These are phyloP conservation scores for Bubo bubo DNA, from an alignment of 2,113 vertebrate genomes.

Conservation along the genomic window DNA sequence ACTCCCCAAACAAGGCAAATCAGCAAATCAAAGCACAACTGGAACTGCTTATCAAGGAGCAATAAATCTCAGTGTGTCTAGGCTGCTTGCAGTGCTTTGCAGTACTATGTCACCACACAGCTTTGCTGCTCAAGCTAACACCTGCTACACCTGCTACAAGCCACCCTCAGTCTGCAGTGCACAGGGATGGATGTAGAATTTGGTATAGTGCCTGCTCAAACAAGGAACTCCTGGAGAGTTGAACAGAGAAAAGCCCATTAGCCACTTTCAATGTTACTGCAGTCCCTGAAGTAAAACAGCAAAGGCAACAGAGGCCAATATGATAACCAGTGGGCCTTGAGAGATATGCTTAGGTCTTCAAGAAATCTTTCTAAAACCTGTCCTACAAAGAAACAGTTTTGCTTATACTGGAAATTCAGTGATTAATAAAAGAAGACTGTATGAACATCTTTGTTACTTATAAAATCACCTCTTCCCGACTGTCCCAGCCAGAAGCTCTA, in stretches of 20 bases:
- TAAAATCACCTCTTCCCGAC: background rate
- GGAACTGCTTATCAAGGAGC: background rate
- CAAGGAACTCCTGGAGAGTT: background rate
- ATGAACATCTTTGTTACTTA: background rate
- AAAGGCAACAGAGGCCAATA: background rate
- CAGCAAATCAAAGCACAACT: background rate
- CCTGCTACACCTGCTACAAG: background rate
- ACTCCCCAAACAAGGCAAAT: background rate
- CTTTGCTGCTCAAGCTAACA: background rate
- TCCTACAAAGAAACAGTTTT: background rate
- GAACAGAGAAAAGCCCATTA: background rate
- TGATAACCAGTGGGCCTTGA: background rate
- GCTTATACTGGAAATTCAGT: background rate
- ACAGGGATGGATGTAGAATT: background rate
- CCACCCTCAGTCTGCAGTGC: background rate
- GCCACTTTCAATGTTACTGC: background rate
- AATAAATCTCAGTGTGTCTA: background rate
- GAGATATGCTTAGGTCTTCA: background rate
- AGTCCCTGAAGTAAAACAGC: background rate
- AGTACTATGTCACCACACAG: background rate
- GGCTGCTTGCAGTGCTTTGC: background rate
- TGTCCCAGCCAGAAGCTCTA: background rate
- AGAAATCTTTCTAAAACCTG: background rate
- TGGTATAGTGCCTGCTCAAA: background rate
- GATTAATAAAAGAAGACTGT: background rate